Base-by-base conservation (phyloP, 64 coral and sea anemone species). In the Pocillopora verrucosa region DNA sequence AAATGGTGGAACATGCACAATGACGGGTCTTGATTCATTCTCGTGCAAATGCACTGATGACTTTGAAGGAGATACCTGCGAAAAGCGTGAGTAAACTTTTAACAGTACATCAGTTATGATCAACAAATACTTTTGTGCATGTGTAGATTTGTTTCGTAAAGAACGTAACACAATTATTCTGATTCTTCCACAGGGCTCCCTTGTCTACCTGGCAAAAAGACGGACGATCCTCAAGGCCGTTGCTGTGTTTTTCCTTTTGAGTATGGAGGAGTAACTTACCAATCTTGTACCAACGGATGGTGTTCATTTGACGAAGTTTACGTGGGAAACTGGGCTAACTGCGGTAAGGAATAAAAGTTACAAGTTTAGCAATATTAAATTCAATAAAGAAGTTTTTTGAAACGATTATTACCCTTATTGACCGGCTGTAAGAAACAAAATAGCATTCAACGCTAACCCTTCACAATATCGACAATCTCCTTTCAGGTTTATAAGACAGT, bases 221-320 rank as follows among this genome's bases (percentile, higher is more conserved):
- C 76, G n/a, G 56, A 59, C 26, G 51, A 79, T 10, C 5, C 51
- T 5, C 64, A 67, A 59, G 76, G 76, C 22, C 76, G 76, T 19
- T 79, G 76, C 24, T 79, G 76, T 59, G 76, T 22, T 79, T 59
- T 79, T 79, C 76, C 76, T 5, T 79, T 79, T n/a, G n/a, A 9
- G 19, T 79, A 79, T 57, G 56, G 56, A 79, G 76, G 76, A 17
- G 12, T 4, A 12, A 59, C 20, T 7, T 79, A 56, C 36, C 5
- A 79, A 45, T 79, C 41, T 24, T 79, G 76, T 17, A 79, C 76
- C 19, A 79, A 51, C 1, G 13, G 11, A 22, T 79, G 76, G 76
- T 79, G 76, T 57, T 79, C 76, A 59, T n/a, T 79, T 10, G 51
- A 79, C 59, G 1, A 16, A n/a, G 45, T 24, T 24, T 79, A 56